These are phyloP conservation scores for Neosilurus mollespiculum DNA, from an alignment of 2,797 vertebrate genomes.

Conservation along the genomic window DNA sequence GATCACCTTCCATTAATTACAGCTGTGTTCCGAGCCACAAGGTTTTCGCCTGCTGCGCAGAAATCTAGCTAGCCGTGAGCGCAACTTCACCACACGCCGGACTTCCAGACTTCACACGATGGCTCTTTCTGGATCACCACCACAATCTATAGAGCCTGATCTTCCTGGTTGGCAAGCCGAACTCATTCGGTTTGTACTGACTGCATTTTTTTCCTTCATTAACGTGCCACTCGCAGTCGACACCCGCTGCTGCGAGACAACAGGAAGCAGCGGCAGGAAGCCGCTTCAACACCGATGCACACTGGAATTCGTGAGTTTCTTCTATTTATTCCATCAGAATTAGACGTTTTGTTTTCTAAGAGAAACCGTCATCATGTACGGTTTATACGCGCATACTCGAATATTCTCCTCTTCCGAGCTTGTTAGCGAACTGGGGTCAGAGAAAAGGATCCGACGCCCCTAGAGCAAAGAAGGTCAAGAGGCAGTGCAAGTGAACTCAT, in stretches of 20 bases:
- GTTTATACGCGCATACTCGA: not conserved
- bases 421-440: not conserved
- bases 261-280: not conserved
- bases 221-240: not conserved
- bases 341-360: not conserved
- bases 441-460: not conserved
- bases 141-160: not conserved
- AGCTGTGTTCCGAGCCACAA: not conserved
- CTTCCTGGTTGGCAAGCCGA: not conserved
- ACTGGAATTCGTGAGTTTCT: too few relatives aligned
- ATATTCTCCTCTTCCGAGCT: not conserved
- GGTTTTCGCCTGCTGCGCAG: not conserved
- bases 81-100: not conserved
- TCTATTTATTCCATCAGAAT: not conserved
- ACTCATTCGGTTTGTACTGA: not conserved
- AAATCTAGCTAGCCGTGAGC: not conserved
- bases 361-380: not conserved
- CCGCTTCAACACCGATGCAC: not conserved
- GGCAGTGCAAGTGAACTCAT: not conserved
- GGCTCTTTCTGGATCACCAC: not conserved
- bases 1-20: slow-evolving; percentile 47
- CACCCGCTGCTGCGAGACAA: not conserved
- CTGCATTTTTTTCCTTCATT: not conserved
- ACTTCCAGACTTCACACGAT: not conserved
- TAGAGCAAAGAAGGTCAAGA: not conserved